Conservation (phyloP, 1,140 invertebrate genomes). For the Neodiprion pinetum region DNA sequence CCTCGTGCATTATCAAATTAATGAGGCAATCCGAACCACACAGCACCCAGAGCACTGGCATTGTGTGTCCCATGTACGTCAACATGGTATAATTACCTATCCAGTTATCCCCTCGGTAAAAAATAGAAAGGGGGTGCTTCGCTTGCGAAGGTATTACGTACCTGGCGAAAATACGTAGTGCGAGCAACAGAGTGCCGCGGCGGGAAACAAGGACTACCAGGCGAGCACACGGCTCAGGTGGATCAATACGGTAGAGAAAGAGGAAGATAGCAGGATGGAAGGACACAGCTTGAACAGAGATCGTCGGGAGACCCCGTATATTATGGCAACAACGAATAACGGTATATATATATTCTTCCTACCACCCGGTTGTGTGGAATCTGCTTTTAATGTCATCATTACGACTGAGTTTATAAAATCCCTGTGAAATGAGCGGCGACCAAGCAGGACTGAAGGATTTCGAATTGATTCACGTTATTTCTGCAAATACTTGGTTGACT, state of each 20-base stretch:
- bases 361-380: neutral
- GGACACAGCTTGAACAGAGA: neutral
- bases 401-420: neutral
- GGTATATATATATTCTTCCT: neutral
- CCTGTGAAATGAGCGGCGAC: neutral
- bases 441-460: neutral
- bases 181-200: no score
- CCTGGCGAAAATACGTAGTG: no score
- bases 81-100: no score
- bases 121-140: no score
- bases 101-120: no score
- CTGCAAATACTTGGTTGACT: no score
- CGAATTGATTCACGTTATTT: no score
- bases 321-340: neutral
- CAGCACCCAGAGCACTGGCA: no score
- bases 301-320: neutral
- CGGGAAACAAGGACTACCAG: neutral
- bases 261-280: neutral
- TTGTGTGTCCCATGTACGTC: no score
- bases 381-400: neutral
- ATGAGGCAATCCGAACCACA: no score
- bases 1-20: no score
- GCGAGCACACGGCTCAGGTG: neutral
- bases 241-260: conserved; percentile 2
- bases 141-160: no score